Conservation (phyloP, 2,797 vertebrate species). For the Pseudopleuronectes americanus region DNA sequence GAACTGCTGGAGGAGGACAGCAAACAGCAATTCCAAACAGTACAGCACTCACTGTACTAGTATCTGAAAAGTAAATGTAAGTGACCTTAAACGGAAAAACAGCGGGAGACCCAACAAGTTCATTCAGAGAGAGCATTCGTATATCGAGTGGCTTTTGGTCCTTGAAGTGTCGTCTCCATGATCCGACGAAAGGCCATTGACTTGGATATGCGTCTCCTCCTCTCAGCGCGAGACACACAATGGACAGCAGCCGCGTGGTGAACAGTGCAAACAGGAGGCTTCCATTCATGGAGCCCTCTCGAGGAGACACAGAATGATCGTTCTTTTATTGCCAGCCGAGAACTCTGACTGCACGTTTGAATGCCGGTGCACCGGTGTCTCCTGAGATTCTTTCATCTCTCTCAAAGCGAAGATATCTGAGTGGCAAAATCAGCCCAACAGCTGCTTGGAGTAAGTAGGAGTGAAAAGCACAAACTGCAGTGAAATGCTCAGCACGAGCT, state of each 20-base stretch:
- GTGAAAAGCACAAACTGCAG: background rate
- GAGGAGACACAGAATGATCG: conserved; percentile 16
- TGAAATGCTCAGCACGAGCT: background rate
- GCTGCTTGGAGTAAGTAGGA: background rate
- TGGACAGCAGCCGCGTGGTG: conserved; percentile 44
- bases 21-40: too few species aligned
- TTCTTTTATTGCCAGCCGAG: conserved; percentile 28
- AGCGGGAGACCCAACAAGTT: background rate
- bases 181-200: conserved; percentile 29
- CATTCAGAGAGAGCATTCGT: background rate
- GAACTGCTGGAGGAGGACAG: too few species aligned
- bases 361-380: conserved; percentile 6
- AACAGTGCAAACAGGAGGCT: conserved; percentile 49
- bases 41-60: too few species aligned
- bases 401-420: conserved; percentile 15
- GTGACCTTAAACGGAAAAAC: background rate
- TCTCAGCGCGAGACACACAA: conserved; percentile 46
- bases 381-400: conserved; percentile 23
- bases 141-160: conserved; percentile 13
- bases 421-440: conserved; percentile 16
- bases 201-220: conserved; percentile 36
- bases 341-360: conserved; percentile 27
- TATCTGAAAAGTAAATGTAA: background rate
- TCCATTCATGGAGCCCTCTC: conserved; percentile 33
- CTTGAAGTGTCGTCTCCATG: conserved; percentile 17